Evolutionary conservation across 1,140 invertebrate species (phyloP), one percentile per base, ranked within the genome.

Genomic region (Orchesella cincta): DNA sequence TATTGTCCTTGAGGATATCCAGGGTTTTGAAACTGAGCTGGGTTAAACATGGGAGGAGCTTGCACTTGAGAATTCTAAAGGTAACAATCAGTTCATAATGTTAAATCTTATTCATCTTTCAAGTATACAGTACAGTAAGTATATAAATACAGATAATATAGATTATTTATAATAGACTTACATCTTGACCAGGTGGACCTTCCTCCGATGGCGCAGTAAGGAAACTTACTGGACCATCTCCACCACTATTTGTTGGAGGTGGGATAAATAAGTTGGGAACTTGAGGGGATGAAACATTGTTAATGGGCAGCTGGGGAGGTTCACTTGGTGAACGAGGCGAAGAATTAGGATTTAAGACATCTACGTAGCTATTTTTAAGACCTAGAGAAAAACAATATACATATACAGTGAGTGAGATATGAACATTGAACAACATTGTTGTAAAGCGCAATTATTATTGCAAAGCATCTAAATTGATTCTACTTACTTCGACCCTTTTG

Each of bases 281-380:
- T 36, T 18, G 36, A 3, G 74, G 76, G 20, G 72, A 28, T 23
- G 34, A 46, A 62, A 12, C 54, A 8, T 62, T 5, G 28, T 20
- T 2, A n/a, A 31, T 73, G 26, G 72, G 74, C 14, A 51, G 46
- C 35, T 31, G 70, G 12, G 54, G 72, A 26, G 35, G 36, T 23
- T 36, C 31, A n/a, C 26, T 23, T 67, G 73, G 36, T 14, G 78
- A n/a, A 1, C 35, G 36, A 8, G 46, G 26, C 29, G 74, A 20
- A 33, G 54, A 89, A 79, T 88, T 87, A 31, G 91, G 91, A 88
- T 93, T 94, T 85, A 95, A 91, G 35, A 95, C 92, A 86, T 96
- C 93, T 73, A 95, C 92, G 85, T 96, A 96, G 72, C 91, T 91
- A 83, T 90, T 91, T 85, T 92, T 90, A 80, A 92, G 86, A 83